Conservation (phyloP, 2,888 invertebrate species). For the Dolichopus griseipennis region DNA sequence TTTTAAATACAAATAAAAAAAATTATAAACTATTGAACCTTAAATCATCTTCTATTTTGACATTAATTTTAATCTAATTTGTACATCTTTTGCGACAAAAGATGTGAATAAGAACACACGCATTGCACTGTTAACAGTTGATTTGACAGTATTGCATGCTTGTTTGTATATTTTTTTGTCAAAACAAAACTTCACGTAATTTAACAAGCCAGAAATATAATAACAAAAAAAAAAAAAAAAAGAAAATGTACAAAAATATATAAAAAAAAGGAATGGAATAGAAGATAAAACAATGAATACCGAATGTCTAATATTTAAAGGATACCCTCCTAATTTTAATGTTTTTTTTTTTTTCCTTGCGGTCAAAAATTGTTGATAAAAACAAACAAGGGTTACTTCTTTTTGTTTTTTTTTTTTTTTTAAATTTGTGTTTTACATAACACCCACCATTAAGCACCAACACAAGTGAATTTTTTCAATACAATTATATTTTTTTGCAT, state of each 20-base stretch:
- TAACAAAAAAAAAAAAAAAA: background rate
- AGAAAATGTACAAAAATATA: background rate
- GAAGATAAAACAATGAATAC: background rate
- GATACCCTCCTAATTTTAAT: no score
- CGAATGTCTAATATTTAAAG: no score
- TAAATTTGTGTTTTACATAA: background rate
- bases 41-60: no score
- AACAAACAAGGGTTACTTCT: background rate
- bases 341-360: background rate
- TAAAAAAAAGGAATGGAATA: background rate
- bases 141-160: background rate
- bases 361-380: constrained; percentile 1
- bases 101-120: background rate
- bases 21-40: no score
- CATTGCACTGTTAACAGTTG: background rate
- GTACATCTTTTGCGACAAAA: no score
- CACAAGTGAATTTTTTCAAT: background rate
- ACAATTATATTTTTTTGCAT: background rate
- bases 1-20: no score
- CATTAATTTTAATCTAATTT: no score
- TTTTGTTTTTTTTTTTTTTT: background rate
- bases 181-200: background rate
- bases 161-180: background rate
- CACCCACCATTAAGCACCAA: background rate
- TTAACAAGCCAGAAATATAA: background rate